Evolutionary conservation across 2,888 invertebrate genomes (phyloP), one percentile per base, ranked within the genome.

Genomic region (Tenthredo scrophulariae): DNA sequence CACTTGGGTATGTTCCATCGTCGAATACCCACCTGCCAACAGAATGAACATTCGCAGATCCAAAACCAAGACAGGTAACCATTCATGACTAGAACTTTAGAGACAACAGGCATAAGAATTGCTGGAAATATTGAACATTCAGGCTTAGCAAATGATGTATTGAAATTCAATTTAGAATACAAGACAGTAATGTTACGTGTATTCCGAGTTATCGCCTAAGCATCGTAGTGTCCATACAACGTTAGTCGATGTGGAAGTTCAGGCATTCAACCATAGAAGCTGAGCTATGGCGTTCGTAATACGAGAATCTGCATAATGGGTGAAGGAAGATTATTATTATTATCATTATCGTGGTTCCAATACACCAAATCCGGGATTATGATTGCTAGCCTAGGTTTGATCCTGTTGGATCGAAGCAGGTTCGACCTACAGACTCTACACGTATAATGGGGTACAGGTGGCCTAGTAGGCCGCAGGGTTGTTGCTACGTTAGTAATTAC

Each of bases 291-390:
- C 50, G 50, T 46, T n/a, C 77, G 77, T 77, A 77, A 77, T 89
- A 88, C 87, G 87, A 86, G 86, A 88, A 89, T 90, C 87, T 87
- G 87, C 88, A 88, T 90, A 89, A 87, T 87, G 87, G 85, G 86
- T 86, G 86, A 87, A 87, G 88, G 87, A 87, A 88, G 88, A 89
- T 89, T 89, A 89, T 90, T 89, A 87, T 90, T 89, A 88, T 87
- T 88, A 86, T 87, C 87, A 87, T 87, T 84, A 83, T 75, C 87
- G 40, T 62, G 43, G 54, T 50, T 72, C 72, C 67, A 22, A 46
- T 83, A 67, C 83, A 50, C 40, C 67, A 62, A 83, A 46, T 83
- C 29, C 67, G 29, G 83, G 43, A 83, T 83, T 67, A 83, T 70
- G 67, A 67, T 83, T 67, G 67, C 46, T 37, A 67, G 83, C 67